These are phyloP conservation scores for Actias luna DNA, from an alignment of 2,888 invertebrate genomes.

Conservation along the genomic window DNA sequence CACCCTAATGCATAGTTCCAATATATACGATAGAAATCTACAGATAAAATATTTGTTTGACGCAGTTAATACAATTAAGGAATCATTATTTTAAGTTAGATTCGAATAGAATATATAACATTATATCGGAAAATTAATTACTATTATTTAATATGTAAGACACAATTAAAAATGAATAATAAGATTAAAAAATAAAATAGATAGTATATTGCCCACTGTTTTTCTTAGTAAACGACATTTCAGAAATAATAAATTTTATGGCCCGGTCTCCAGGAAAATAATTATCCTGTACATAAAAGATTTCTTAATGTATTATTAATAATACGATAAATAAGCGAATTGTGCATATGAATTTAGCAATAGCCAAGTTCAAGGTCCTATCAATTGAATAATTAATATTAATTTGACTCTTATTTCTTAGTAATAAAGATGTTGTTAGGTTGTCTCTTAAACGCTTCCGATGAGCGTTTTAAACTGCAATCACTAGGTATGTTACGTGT, in stretches of 20 bases:
- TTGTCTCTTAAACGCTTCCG: slow-evolving; percentile 40
- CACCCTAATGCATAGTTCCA: not conserved
- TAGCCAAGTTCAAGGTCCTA: slow-evolving; percentile 63
- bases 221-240: not conserved
- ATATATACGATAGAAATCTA: not conserved
- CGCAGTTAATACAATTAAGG: not conserved
- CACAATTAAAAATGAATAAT: not conserved
- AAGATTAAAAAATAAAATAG: not conserved
- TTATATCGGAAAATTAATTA: no score
- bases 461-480: slow-evolving; percentile 73
- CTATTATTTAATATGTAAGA: not conserved
- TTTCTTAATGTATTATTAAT: slow-evolving; percentile 10
- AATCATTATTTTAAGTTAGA: no score
- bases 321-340: slow-evolving; percentile 22
- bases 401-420: slow-evolving; percentile 34
- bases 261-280: not conserved
- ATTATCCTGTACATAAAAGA: not conserved
- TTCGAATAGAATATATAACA: no score
- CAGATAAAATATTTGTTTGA: not conserved
- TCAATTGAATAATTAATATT: slow-evolving; percentile 23
- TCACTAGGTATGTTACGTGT: slow-evolving; percentile 70
- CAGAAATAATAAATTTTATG: not conserved
- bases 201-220: not conserved
- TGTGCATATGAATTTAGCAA: slow-evolving; percentile 31
- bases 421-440: slow-evolving; percentile 48